A percentile compares a stretch with the other conserved stretches of the same genome.
These are phyloP conservation scores for Microcebus ravelobensis DNA, from an alignment of 2,113 vertebrate genomes.

Conservation along the genomic window DNA sequence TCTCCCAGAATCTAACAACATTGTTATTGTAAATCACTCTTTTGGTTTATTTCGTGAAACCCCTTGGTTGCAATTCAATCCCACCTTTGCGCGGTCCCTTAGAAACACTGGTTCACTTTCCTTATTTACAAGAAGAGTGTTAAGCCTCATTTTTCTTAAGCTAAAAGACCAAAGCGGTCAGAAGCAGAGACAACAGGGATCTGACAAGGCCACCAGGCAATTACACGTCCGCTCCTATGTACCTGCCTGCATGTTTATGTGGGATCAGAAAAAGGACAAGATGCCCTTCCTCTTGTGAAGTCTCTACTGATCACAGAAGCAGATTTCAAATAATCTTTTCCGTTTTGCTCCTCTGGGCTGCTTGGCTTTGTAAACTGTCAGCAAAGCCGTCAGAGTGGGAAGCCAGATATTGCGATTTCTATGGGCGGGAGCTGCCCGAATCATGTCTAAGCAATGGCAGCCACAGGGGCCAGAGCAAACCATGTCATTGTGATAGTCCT, in stretches of 20 bases:
- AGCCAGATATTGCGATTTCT: background rate
- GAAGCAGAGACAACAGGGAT: constrained; percentile 34
- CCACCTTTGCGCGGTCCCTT: background rate
- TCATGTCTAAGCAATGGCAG: background rate
- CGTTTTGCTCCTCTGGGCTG: constrained; percentile 44
- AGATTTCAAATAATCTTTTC: constrained; percentile 61
- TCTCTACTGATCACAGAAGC: constrained; percentile 54
- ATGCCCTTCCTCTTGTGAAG: constrained; percentile 61
- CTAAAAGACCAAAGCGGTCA: background rate
- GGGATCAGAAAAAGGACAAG: constrained; percentile 36
- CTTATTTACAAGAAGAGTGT: constrained; percentile 38
- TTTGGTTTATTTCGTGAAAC: constrained; percentile 8
- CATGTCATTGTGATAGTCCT: background rate
- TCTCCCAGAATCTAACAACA: background rate
- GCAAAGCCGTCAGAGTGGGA: background rate
- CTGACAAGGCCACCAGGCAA: constrained; percentile 40
- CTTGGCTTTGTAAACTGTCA: constrained; percentile 65
- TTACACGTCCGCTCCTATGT: background rate
- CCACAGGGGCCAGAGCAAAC: background rate
- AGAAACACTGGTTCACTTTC: background rate
- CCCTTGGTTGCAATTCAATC: constrained; percentile 38
- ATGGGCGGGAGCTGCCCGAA: background rate
- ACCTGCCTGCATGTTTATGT: background rate
- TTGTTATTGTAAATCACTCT: background rate
- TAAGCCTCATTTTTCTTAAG: constrained; percentile 48